Conservation (phyloP, 23 tunicate genomes). For the Phallusia fumigata region DNA sequence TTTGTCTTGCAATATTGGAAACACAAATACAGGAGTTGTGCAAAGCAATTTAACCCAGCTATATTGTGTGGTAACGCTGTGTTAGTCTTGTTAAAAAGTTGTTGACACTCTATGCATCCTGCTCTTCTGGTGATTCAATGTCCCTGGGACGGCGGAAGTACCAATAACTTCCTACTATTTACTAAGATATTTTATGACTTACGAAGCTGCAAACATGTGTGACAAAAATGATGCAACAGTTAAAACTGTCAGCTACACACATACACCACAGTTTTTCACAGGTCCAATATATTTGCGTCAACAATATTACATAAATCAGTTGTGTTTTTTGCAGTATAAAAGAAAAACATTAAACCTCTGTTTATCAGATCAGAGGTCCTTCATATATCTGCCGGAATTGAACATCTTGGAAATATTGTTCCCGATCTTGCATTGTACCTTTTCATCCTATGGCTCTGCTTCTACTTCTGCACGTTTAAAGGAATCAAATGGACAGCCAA, state of each 20-base stretch:
- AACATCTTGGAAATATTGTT: conserved; percentile 23
- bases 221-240: no score
- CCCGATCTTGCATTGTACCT: conserved; percentile 30
- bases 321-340: no score
- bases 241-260: no score
- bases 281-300: not conserved
- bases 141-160: no score
- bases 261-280: no score
- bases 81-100: not conserved
- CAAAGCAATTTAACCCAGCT: no score
- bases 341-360: not conserved
- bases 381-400: conserved; percentile 32
- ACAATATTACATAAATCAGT: not conserved
- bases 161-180: no score
- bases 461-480: conserved; percentile 33
- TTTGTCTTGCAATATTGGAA: no score
- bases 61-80: not conserved
- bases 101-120: not conserved
- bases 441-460: conserved; percentile 29
- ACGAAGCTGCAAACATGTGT: no score
- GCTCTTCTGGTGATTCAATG: no score
- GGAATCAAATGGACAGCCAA: conserved; percentile 60
- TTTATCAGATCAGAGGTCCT: conserved; percentile 13
- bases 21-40: no score
- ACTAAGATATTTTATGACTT: no score